Evolutionary conservation across 1,140 invertebrate genomes (phyloP), one percentile per base, ranked within the genome.

Genomic region (Polypedilum vanderplanki): DNA sequence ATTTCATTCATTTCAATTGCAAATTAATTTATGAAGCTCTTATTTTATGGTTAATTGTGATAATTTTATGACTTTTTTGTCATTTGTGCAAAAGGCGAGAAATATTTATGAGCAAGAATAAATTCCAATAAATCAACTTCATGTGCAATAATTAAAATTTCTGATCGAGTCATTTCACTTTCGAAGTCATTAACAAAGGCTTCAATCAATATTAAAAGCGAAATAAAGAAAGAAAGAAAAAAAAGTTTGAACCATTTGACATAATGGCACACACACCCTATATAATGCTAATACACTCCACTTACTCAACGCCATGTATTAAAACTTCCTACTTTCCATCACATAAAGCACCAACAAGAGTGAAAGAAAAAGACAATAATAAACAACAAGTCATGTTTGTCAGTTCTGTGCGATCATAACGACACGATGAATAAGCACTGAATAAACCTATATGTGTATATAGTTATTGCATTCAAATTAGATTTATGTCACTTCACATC

Each of bases 401-500:
- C 46, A 57, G n/a, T 57, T 57, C n/a, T 57, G 46, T 57, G 46
- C 46, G 46, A 57, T 57, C 46, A n/a, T 57, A 57, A 57, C 10
- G 46, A n/a, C 10, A 57, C 46, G n/a, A 57, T 57, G 24, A 33
- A 33, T 57, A n/a, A 57, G 46, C 46, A 57, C n/a, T n/a, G n/a
- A 46, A 57, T 46, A 46, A n/a, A 46, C 41, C 9, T 46, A 46
- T n/a, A 57, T 57, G 24, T 33, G 24, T 33, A 33, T 33, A 33
- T 33, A 33, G 24, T 5, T 33, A 33, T 33, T 33, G 46, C 46
- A 57, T 57, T 57, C n/a, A 57, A 57, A 57, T 57, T 57, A 57
- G 46, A 57, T 57, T 57, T 57, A 57, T 57, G 46, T 57, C 46
- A 57, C 46, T n/a, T 57, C n/a, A 57, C 10, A 57, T 57, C 12